Percentiles rank a stretch among this genome's conserved stretches.
Conservation (phyloP, 2,888 invertebrate genomes). For the Helicoverpa assulta region DNA sequence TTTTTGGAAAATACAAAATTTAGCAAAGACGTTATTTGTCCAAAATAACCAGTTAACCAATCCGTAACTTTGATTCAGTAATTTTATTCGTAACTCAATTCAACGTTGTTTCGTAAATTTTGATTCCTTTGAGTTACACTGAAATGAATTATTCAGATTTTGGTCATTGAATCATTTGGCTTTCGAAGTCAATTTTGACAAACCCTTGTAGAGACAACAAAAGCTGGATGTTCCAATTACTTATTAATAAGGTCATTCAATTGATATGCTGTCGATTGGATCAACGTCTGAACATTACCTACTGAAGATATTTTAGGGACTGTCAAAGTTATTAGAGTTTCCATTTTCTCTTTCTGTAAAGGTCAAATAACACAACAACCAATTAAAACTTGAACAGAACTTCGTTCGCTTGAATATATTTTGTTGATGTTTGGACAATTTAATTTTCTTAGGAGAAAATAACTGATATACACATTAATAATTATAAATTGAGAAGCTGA, state of each 20-base stretch:
- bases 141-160: conserved; percentile 51
- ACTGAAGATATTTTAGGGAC: conserved; percentile 6
- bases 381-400: too few species aligned
- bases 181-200: conserved; percentile 39
- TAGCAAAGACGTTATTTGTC: conserved; percentile 14
- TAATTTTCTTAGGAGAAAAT: too few species aligned
- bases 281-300: conserved; percentile 1
- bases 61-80: conserved; percentile 36
- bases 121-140: conserved; percentile 48
- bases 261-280: conserved; percentile 15
- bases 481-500: too few species aligned
- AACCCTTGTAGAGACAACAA: conserved; percentile 18
- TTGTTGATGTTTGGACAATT: too few species aligned
- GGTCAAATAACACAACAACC: too few species aligned
- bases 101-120: conserved; percentile 43
- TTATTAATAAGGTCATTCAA: conserved; percentile 13
- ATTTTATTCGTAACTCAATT: conserved; percentile 40
- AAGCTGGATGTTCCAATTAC: conserved; percentile 35
- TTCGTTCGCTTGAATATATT: too few species aligned
- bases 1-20: too few species aligned
- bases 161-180: conserved; percentile 48
- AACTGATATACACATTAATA: too few species aligned
- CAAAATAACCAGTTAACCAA: conserved; percentile 24
- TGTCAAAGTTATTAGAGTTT: not conserved
- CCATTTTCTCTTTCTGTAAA: too few species aligned